Evolutionary conservation across 2,113 vertebrate genomes (phyloP).

Genomic region (Dipodomys ordii): DNA sequence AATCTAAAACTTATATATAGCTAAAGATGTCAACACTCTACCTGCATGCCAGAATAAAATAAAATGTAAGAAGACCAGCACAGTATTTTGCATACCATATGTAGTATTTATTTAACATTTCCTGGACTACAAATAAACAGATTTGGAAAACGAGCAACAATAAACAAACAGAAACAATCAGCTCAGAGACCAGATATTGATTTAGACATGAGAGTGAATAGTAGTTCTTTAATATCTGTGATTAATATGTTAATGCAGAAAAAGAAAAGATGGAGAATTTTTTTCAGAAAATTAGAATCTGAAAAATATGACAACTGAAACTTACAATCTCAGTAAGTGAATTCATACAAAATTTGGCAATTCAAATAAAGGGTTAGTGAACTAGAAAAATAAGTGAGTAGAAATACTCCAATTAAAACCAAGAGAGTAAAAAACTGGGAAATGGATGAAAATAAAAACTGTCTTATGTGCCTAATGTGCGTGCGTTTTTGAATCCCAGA

Average conservation of each 20-base stretch:
- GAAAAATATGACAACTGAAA: not conserved
- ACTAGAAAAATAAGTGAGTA: not conserved
- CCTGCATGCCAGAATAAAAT: not conserved
- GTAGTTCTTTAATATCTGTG: not conserved
- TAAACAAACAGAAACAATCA: not conserved
- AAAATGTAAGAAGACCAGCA: not conserved
- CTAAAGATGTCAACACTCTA: not conserved
- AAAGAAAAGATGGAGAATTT: not conserved
- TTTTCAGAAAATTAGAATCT: not conserved
- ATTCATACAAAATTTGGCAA: not conserved
- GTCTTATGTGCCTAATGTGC: not conserved
- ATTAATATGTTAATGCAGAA: slow-evolving; percentile 23
- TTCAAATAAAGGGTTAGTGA: not conserved
- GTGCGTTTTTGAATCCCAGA: slow-evolving; percentile 7
- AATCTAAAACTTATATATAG: not conserved
- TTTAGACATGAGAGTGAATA: not conserved
- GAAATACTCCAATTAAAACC: not conserved
- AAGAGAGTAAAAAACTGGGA: not conserved
- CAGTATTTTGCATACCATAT: not conserved
- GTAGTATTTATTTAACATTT: slow-evolving; percentile 13
- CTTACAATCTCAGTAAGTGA: not conserved
- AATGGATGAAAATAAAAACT: not conserved
- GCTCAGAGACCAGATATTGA: not conserved
- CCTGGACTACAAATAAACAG: not conserved
- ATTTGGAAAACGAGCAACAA: not conserved